These are phyloP conservation scores for Camelus dromedarius DNA, from an alignment of 2,113 vertebrate genomes.

Conservation along the genomic window DNA sequence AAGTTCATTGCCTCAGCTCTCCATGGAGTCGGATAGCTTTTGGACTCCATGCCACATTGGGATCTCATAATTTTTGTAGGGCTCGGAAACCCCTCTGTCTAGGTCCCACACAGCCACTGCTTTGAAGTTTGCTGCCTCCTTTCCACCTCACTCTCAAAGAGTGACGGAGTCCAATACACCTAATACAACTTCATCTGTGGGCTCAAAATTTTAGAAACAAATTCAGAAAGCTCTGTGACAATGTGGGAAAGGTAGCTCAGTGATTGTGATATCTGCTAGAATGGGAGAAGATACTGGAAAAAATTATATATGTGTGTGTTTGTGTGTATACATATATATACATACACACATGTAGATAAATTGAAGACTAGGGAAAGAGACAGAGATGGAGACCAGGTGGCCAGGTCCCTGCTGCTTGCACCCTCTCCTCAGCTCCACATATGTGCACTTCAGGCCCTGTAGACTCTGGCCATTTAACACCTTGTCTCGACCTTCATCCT, in stretches of 20 bases:
- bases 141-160: not conserved
- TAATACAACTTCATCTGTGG: not conserved
- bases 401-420: not conserved
- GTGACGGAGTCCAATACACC: not conserved
- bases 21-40: not conserved
- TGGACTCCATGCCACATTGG: not conserved
- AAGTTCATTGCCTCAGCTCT: not conserved
- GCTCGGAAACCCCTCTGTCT: rapidly evolving
- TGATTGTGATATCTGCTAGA: not conserved
- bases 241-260: not conserved
- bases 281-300: not conserved
- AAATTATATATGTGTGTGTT: too few species aligned
- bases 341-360: not conserved
- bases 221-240: not conserved
- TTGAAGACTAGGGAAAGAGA: too few species aligned
- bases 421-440: not conserved
- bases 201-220: not conserved
- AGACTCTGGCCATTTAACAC: not conserved
- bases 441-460: not conserved
- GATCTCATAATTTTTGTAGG: not conserved
- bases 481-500: not conserved
- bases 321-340: too few species aligned
- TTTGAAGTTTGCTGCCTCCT: not conserved
- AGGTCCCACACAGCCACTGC: not conserved
- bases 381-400: not conserved